Evolutionary conservation across 2,797 vertebrate genomes (phyloP), one percentile per base, ranked within the genome.

Genomic region (Acipenser transmontanus): DNA sequence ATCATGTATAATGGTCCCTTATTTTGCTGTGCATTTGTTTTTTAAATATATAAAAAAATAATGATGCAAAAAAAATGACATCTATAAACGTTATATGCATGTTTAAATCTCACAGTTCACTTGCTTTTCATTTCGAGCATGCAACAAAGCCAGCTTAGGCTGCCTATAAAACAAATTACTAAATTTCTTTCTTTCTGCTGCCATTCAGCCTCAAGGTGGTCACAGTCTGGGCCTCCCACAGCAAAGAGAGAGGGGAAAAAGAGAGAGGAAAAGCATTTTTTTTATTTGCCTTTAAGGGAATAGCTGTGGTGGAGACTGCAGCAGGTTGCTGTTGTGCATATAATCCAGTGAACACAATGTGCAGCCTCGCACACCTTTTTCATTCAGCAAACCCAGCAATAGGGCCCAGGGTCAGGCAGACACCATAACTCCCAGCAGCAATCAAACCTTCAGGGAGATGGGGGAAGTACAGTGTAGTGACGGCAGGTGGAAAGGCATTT

Each of bases 101-200:
- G 73, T 79, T 84, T 79, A 73, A 81, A 78, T 76, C 70, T 80
- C 72, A 67, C 72, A 86, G 82, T 76, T 79, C 71, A 80, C 74
- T 75, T 70, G 73, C 51, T 78, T 64, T 67, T 70, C 74, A 72
- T 80, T 81, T 75, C 65, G 17, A 70, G 70, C 0, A 0, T 69
- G 69, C 14, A 52, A 69, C 73, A 79, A 82, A 77, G 68, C 71
- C 76, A 71, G 67, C 64, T 49, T 70, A 67, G 66, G 64, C 69
- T 80, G 81, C 77, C 70, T 82, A 73, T 81, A 79, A 87, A 89
- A 76, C 0, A 61, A 80, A 74, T 75, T 74, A 70, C 74, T 80
- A 71, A 74, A 81, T 82, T 80, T 70, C 67, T 70, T 69, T 20
- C 62, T 68, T 73, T 81, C 47, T 1, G 1, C 63, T 82, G 69